These are phyloP conservation scores for Heliopora coerulea DNA, from an alignment of 92 coral and sea anemone species.

Conservation along the genomic window DNA sequence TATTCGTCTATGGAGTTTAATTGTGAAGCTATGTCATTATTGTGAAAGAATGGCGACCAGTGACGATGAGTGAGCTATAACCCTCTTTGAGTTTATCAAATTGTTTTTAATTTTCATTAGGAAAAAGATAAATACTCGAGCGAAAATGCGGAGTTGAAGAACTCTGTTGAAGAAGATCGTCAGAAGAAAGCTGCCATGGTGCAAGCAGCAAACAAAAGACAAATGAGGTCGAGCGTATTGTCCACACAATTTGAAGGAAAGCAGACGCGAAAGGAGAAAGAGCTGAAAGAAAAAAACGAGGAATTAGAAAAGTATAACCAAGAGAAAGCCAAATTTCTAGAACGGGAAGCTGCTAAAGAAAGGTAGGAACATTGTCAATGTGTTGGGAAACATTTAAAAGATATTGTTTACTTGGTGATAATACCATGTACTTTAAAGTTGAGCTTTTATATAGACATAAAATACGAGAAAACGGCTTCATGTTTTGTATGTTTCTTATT, in stretches of 20 bases:
- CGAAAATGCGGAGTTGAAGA: slow-evolving; percentile 83
- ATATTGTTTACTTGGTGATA: not conserved
- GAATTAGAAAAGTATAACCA: slow-evolving; percentile 33
- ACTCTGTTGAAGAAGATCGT: slow-evolving; percentile 49
- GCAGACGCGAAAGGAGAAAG: slow-evolving; percentile 77
- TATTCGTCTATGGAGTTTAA: too few species aligned
- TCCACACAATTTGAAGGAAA: slow-evolving; percentile 81
- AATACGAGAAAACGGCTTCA: too few species aligned
- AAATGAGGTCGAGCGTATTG: slow-evolving; percentile 72
- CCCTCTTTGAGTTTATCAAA: not conserved
- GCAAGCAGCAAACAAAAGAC: slow-evolving; percentile 60
- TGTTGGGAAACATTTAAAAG: not conserved
- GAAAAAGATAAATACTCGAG: slow-evolving; percentile 74
- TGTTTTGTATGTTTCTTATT: too few species aligned
- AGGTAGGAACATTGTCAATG: slow-evolving; percentile 36
- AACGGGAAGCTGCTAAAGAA: slow-evolving; percentile 47
- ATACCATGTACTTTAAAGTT: too few species aligned
- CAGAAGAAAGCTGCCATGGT: slow-evolving; percentile 66
- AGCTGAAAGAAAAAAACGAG: slow-evolving; percentile 63
- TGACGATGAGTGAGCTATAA: too few species aligned
- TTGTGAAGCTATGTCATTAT: too few species aligned
- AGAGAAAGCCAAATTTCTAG: slow-evolving; percentile 36
- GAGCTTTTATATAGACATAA: too few species aligned
- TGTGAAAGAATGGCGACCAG: too few species aligned
- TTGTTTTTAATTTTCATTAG: slow-evolving; percentile 38